Evolutionary conservation across 2,113 vertebrate genomes (phyloP).

Genomic region (Chelonoidis abingdonii): DNA sequence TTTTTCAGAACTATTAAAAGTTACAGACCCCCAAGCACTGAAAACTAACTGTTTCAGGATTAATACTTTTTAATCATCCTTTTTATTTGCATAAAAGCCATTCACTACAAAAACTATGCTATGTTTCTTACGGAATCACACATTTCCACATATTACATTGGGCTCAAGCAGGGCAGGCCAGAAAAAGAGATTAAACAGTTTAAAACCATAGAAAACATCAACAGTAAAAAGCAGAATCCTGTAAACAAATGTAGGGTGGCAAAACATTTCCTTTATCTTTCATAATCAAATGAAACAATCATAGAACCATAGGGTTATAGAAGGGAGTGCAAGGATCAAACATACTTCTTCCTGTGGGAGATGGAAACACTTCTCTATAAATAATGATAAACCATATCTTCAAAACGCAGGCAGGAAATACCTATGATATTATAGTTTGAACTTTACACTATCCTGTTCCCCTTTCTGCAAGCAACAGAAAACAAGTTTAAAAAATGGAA

Average conservation of each 20-base stretch:
- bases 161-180: rapidly evolving
- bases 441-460: too few species aligned
- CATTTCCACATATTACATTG: not conserved
- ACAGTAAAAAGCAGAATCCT: not conserved
- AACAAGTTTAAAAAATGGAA: not conserved
- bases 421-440: not conserved
- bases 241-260: not conserved
- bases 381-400: rapidly evolving
- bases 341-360: not conserved
- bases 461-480: not conserved
- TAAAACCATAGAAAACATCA: not conserved
- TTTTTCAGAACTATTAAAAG: not conserved
- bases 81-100: not conserved
- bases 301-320: not conserved
- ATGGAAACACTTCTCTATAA: not conserved
- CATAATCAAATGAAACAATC: rapidly evolving
- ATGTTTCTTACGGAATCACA: not conserved
- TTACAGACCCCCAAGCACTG: rapidly evolving
- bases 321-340: not conserved
- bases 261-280: not conserved
- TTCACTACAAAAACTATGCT: not conserved
- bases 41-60: not conserved
- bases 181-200: not conserved
- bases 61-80: not conserved
- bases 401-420: not conserved